Base-by-base conservation (phyloP, 1,140 invertebrate species). In the Drosophila takahashii region DNA sequence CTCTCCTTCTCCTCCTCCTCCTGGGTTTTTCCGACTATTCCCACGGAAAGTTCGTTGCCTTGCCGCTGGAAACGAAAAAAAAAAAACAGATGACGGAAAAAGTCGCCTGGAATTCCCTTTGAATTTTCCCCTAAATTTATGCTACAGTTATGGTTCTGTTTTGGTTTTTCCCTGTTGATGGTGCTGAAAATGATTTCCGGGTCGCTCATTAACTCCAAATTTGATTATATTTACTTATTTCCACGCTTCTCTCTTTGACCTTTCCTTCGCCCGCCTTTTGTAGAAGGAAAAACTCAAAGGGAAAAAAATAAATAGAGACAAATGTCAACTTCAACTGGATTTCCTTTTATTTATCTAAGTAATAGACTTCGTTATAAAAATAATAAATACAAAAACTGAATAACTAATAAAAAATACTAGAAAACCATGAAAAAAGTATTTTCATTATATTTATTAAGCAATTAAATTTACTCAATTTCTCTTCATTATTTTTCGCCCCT, bases 181-280 rank as follows among this genome's bases (percentile, higher is more conserved):
- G 51, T 54, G 62, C 57, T 69, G 60, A 53, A 84, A 79, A 79
- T 79, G 39, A 79, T 84, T 84, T 84, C 81, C 81, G 77, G 81
- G 65, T 36, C 65, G 71, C 76, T 83, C 80, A 84, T 84, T 79
- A 84, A 84, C 71, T 83, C 53, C 57, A 79, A 83, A 83, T 79
- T 84, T 77, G 58, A 79, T 84, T 76, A 74, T 83, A 83, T 83
- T 83, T 79, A 83, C 62, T 83, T 76, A 67, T 61, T 69, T 73
- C 41, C 26, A 32, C 6, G 13, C 11, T 11, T 59, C 16, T 9
- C 53, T 22, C n/a, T 39, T 29, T 3, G 5, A 3, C 11, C n/a
- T 26, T 36, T 16, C 9, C 16, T 34, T 41, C 18, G 26, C 8
- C 29, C 10, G 7, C 7, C 15, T 32, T 34, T 51, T 29, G n/a